These are phyloP conservation scores for Catocala fraxini DNA, from an alignment of 2,888 invertebrate genomes.

Conservation along the genomic window DNA sequence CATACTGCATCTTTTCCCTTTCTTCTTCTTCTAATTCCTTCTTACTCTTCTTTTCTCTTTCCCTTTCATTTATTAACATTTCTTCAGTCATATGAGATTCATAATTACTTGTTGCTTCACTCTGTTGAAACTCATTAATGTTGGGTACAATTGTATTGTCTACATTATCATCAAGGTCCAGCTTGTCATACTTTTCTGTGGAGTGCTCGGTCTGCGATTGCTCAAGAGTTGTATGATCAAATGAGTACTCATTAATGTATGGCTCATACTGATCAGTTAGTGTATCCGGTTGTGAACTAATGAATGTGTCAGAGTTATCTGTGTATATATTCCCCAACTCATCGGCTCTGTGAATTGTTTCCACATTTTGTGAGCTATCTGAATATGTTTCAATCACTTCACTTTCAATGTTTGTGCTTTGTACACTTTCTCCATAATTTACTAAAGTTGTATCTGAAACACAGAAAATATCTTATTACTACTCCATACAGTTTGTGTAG, in stretches of 20 bases:
- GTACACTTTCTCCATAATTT: conserved; percentile 76
- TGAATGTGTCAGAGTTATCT: conserved; percentile 71
- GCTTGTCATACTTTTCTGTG: conserved; percentile 58
- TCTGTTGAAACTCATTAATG: conserved; percentile 71
- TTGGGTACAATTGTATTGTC: conserved; percentile 61
- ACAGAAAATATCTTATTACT: background rate
- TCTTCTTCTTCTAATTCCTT: conserved; percentile 97
- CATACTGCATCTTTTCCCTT: conserved; percentile 98
- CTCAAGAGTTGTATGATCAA: conserved; percentile 65
- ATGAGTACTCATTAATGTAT: conserved; percentile 77
- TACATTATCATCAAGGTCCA: conserved; percentile 50
- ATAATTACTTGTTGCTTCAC: conserved; percentile 62
- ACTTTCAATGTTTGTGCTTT: conserved; percentile 62
- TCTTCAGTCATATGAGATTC: conserved; percentile 78
- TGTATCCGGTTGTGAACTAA: conserved; percentile 69
- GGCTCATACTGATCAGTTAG: conserved; percentile 76
- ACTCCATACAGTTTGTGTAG: no score
- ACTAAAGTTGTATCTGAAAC: conserved; percentile 78
- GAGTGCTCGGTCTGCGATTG: conserved; percentile 58
- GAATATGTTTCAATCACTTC: conserved; percentile 74
- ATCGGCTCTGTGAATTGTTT: conserved; percentile 73
- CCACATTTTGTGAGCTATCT: conserved; percentile 74
- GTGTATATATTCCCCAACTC: conserved; percentile 81
- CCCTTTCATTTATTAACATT: conserved; percentile 83
- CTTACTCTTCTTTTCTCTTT: conserved; percentile 91